A percentile compares a stretch with the other conserved stretches of the same genome.
Conservation (phyloP, 2,888 invertebrate species). For the Eristalis intricaria region DNA sequence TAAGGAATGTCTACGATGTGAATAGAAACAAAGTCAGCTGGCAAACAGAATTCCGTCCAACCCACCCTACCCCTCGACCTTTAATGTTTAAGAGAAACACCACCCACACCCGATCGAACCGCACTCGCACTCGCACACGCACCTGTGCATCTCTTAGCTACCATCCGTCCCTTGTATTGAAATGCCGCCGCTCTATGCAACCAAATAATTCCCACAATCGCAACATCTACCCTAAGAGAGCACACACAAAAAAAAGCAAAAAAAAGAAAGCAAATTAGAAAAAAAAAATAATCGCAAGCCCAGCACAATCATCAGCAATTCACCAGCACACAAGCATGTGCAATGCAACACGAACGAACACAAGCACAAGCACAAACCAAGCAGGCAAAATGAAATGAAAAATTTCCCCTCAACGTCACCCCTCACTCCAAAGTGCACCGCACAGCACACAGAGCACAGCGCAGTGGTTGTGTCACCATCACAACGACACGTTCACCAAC, state of each 20-base stretch:
- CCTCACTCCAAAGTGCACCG: conserved; percentile 6
- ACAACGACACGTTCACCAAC: conserved; percentile 21
- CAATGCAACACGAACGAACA: conserved; percentile 14
- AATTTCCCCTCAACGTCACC: conserved; percentile 22
- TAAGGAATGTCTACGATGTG: background rate
- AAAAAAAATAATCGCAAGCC: conserved; percentile 15
- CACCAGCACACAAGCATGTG: conserved; percentile 20
- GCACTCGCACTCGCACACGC: background rate
- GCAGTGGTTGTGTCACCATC: conserved; percentile 15
- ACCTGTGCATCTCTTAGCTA: background rate
- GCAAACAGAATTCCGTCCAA: background rate
- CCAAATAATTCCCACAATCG: conserved; percentile 28
- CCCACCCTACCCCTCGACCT: background rate
- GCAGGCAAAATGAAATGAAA: conserved; percentile 14
- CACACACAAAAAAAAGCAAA: background rate
- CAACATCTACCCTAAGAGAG: conserved; percentile 60
- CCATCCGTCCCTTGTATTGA: background rate
- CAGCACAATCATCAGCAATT: conserved; percentile 12
- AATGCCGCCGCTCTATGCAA: conserved; percentile 36
- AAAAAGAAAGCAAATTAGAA: background rate
- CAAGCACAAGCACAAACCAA: background rate
- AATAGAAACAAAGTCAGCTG: background rate
- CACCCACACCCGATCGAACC: background rate
- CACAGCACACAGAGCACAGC: conserved; percentile 14
- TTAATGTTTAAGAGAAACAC: background rate